Percentiles rank a stretch among this genome's conserved stretches.
phyloP scores from a whole-genome alignment of 2,797 vertebrate genomes.

The Falco naumanni region DNA sequence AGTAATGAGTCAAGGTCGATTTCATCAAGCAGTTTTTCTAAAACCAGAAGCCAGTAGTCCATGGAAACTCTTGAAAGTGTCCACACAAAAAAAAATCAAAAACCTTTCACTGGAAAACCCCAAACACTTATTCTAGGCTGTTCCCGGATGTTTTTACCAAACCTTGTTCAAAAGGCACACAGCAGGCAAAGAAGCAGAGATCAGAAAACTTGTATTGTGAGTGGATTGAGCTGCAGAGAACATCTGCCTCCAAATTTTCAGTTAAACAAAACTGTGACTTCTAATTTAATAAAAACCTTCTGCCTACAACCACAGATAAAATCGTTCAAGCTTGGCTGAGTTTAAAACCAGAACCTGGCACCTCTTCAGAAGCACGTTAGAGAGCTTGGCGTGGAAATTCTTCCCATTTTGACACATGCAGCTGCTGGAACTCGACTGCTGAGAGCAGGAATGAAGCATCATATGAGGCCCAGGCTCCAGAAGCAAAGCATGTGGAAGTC shows the following conservation, averaged over 20 bases:
- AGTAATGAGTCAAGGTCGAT: accelerated
- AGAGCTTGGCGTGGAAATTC: not conserved
- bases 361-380: not conserved
- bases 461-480: not conserved
- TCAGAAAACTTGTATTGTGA: not conserved
- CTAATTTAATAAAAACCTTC: slow-evolving; percentile 54
- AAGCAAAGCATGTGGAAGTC: not conserved
- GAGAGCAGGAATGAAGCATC: not conserved
- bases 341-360: slow-evolving; percentile 43
- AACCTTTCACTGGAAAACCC: not conserved
- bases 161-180: not conserved
- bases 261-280: slow-evolving; percentile 19
- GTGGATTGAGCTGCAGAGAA: not conserved
- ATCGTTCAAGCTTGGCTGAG: slow-evolving; percentile 30
- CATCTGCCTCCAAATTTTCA: not conserved
- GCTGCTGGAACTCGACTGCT: not conserved
- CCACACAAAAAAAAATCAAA: not conserved
- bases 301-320: slow-evolving; percentile 33
- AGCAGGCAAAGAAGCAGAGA: not conserved
- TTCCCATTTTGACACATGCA: not conserved
- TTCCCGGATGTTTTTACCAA: not conserved
- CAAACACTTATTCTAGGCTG: not conserved
- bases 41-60: not conserved
- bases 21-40: not conserved
- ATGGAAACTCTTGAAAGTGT: not conserved